phyloP scores from a whole-genome alignment of 2,113 vertebrate genomes.

The Spilogale gracilis region DNA sequence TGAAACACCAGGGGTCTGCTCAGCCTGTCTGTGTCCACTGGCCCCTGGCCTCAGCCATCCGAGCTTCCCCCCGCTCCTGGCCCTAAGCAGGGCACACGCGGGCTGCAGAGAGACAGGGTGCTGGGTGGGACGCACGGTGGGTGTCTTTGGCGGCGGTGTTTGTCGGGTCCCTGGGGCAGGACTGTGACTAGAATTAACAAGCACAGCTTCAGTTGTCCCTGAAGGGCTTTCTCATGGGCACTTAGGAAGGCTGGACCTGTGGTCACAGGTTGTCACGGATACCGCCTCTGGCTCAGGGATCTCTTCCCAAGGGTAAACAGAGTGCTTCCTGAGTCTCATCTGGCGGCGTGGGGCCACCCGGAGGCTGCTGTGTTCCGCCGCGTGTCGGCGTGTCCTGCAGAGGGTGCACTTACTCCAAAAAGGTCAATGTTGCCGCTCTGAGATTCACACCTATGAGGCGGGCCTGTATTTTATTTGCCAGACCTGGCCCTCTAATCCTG shows the following conservation, averaged over 20 bases:
- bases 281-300: neutral
- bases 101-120: neutral
- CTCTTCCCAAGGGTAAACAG: neutral
- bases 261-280: neutral
- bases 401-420: rapidly evolving
- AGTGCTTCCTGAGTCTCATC: too few relatives aligned
- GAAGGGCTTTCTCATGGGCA: neutral
- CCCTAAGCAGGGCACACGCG: too few relatives aligned
- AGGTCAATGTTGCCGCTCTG: neutral
- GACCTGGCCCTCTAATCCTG: rapidly evolving
- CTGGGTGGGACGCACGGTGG: too few relatives aligned
- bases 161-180: neutral
- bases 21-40: too few relatives aligned
- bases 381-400: neutral
- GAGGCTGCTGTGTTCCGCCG: too few relatives aligned
- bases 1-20: neutral
- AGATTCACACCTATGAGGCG: neutral
- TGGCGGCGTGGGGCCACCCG: neutral
- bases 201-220: neutral
- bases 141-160: neutral
- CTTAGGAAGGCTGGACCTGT: neutral
- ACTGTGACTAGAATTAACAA: rapidly evolving
- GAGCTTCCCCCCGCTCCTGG: neutral
- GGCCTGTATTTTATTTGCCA: neutral
- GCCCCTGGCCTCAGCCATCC: neutral